Evolutionary conservation across 2,888 invertebrate genomes (phyloP), one percentile per base, ranked within the genome.

Genomic region (Eupithecia pulchellata): DNA sequence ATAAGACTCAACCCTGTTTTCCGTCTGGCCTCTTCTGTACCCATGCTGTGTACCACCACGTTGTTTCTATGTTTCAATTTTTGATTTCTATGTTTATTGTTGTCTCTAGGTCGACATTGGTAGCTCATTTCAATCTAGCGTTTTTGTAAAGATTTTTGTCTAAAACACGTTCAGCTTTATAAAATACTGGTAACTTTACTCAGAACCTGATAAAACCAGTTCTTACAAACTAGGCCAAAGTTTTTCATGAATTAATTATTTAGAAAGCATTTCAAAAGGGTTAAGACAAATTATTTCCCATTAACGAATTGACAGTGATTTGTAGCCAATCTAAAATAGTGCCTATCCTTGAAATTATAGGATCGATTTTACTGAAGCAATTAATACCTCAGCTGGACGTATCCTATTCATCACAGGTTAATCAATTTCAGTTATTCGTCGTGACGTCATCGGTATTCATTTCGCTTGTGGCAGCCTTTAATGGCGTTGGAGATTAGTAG

Each of bases 251-350:
- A 76, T 75, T 78, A 72, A 78, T 77, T 77, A 78, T 71, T 67
- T 71, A 75, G 75, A 77, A 78, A 75, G 74, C 77, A 73, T 75
- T 74, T 77, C 72, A 78, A 78, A 77, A 74, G 75, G 78, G 68
- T 69, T 77, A 70, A 76, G 75, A 78, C 77, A 78, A 78, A 78
- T 78, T 77, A 78, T 78, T 62, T 62, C 32, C 75, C 77, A 78
- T 78, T 77, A 77, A 64, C 62, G 65, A 66, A 77, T 75, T 77
- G 78, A 78, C 78, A 78, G 77, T 78, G 78, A 78, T 78, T 77
- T 75, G 77, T 78, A 69, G 77, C 67, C 78, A 78, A 77, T 78
- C 77, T 60, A 76, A 76, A 78, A 73, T 78, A 77, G 78, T 77
- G 77, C 77, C 72, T 78, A 76, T 75, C 67, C 69, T 60, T 71